phyloP scores from a whole-genome alignment of 2,797 vertebrate genomes.

The Halcyon smyrnensis region DNA sequence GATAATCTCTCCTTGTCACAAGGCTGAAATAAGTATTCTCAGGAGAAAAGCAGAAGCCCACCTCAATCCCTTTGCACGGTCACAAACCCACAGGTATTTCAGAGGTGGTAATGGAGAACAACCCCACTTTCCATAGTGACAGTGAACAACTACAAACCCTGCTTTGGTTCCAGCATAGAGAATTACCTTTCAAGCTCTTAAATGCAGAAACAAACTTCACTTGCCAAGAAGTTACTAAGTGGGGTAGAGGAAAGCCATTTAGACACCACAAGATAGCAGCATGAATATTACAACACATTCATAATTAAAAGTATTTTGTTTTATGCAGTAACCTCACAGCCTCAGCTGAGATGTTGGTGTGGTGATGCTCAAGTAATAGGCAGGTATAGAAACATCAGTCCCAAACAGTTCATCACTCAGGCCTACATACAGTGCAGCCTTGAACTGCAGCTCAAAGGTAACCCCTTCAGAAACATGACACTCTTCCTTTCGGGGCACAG shows the following conservation, averaged over 20 bases:
- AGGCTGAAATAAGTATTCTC: accelerated
- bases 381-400: background rate
- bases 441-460: background rate
- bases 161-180: background rate
- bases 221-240: background rate
- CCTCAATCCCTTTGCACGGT: background rate
- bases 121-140: background rate
- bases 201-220: background rate
- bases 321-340: background rate
- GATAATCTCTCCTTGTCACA: background rate
- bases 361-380: background rate
- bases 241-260: background rate
- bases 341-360: background rate
- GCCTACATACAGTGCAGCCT: background rate
- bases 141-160: background rate
- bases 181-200: background rate
- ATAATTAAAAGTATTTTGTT: background rate
- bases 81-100: background rate
- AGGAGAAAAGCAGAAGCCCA: background rate
- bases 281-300: background rate
- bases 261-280: background rate
- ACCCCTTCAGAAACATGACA: background rate
- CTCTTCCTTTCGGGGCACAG: background rate
- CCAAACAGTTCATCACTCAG: background rate
- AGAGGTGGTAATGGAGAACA: background rate